A percentile compares a stretch with the other conserved stretches of the same genome.
Evolutionary conservation across 2,797 vertebrate species (phyloP).

Genomic region (Bradypodion pumilum): DNA sequence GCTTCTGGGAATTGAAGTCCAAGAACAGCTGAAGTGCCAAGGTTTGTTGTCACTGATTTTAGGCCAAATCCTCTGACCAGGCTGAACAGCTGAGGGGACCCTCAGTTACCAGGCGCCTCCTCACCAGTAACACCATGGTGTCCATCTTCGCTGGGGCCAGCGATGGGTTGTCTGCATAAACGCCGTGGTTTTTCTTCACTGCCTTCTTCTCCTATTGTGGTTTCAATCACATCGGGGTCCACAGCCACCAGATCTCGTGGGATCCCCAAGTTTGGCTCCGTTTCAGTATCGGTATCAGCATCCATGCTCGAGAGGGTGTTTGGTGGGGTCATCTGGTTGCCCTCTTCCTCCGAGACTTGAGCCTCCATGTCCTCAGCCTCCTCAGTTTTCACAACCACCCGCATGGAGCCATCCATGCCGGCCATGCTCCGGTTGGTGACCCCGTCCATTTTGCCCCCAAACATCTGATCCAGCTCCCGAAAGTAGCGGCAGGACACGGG

Average conservation of each 20-base stretch:
- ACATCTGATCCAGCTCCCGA: conserved; percentile 36
- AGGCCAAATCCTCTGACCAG: background rate
- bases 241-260: background rate
- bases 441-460: conserved; percentile 24
- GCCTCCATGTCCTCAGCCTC: conserved; percentile 17
- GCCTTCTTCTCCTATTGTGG: conserved; percentile 17
- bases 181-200: background rate
- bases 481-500: conserved; percentile 36
- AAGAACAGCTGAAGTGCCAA: no score
- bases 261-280: background rate
- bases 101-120: background rate
- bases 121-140: conserved; percentile 23
- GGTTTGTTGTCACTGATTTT: no score
- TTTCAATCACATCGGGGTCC: conserved; percentile 29
- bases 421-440: background rate
- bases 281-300: conserved; percentile 17
- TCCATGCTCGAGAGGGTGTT: conserved; percentile 39
- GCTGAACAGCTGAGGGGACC: background rate
- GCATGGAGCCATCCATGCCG: conserved; percentile 7
- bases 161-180: background rate
- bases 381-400: conserved; percentile 8
- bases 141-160: conserved; percentile 30
- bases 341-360: conserved; percentile 30
- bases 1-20: no score
- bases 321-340: conserved; percentile 32